A percentile compares a stretch with the other conserved stretches of the same genome.
These are phyloP conservation scores for Geotria australis DNA, from an alignment of 2,797 vertebrate species.

Conservation along the genomic window DNA sequence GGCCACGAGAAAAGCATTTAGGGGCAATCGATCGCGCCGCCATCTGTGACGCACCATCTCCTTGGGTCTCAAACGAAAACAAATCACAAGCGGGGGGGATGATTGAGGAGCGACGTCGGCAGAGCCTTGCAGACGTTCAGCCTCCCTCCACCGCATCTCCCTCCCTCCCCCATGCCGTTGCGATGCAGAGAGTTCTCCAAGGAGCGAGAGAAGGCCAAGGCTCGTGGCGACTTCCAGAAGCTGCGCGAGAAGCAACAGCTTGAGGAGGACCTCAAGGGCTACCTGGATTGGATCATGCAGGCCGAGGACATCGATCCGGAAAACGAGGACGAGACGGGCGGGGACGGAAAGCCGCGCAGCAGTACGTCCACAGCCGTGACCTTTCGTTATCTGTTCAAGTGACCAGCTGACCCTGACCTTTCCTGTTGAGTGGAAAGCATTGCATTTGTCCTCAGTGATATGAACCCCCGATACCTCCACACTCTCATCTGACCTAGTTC, in stretches of 20 bases:
- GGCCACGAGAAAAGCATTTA: no score
- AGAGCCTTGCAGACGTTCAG: no score
- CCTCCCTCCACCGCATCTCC: no score
- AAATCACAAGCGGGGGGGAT: no score
- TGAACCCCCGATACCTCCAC: not conserved
- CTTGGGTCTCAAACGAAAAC: not conserved
- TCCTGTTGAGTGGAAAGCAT: no score
- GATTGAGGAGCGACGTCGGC: no score
- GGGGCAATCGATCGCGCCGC: not conserved
- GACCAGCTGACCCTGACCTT: no score
- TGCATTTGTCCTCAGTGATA: no score
- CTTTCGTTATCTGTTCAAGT: not conserved
- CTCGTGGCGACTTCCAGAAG: constrained; percentile 88
- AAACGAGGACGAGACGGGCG: constrained; percentile 81
- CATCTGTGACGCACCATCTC: not conserved
- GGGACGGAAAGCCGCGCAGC: constrained; percentile 85
- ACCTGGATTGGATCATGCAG: constrained; percentile 97
- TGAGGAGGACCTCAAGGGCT: constrained; percentile 81
- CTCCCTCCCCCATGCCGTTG: not conserved
- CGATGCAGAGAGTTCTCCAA: constrained; percentile 72
- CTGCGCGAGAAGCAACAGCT: constrained; percentile 84
- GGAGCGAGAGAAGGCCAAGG: constrained; percentile 90
- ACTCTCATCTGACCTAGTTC: not conserved
- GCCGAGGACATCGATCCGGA: constrained; percentile 95
- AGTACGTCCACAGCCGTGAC: constrained; percentile 24